Evolutionary conservation across 2,113 vertebrate species (phyloP).

Genomic region (Myrmecophaga tridactyla): DNA sequence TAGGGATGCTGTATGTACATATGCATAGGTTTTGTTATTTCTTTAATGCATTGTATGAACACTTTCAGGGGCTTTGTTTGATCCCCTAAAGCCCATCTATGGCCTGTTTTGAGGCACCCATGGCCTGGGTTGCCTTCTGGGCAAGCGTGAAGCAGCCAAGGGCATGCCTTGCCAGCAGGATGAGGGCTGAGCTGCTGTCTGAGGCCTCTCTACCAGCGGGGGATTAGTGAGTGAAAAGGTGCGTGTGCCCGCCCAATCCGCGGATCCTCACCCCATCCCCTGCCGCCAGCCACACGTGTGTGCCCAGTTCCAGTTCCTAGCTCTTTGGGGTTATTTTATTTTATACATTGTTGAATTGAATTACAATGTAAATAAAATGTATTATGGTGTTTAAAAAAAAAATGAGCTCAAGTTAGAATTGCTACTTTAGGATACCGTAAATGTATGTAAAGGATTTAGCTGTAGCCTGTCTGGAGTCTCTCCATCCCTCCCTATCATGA

Average conservation of each 20-base stretch:
- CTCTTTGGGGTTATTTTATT: not conserved
- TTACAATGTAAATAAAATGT: not conserved
- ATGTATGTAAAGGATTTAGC: constrained; percentile 56
- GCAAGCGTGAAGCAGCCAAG: not conserved
- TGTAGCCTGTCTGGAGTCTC: not conserved
- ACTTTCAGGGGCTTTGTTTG: not conserved
- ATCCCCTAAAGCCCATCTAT: not conserved
- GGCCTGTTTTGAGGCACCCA: not conserved
- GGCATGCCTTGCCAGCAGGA: not conserved
- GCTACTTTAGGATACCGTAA: not conserved
- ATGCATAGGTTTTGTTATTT: not conserved
- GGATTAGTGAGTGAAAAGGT: not conserved
- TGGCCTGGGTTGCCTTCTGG: not conserved
- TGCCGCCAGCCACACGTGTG: not conserved
- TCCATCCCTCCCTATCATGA: not conserved
- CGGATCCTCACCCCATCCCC: too few relatives aligned
- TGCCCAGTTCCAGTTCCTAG: not conserved
- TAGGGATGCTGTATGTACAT: not conserved
- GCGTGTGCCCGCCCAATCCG: fast-evolving
- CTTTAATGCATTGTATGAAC: not conserved
- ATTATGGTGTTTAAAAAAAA: not conserved
- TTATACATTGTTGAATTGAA: not conserved
- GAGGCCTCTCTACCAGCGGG: too few relatives aligned
- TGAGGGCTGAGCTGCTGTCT: too few relatives aligned
- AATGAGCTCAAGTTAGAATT: constrained; percentile 3